Evolutionary conservation across 2,113 vertebrate species (phyloP).

Genomic region (Mixornis gularis): DNA sequence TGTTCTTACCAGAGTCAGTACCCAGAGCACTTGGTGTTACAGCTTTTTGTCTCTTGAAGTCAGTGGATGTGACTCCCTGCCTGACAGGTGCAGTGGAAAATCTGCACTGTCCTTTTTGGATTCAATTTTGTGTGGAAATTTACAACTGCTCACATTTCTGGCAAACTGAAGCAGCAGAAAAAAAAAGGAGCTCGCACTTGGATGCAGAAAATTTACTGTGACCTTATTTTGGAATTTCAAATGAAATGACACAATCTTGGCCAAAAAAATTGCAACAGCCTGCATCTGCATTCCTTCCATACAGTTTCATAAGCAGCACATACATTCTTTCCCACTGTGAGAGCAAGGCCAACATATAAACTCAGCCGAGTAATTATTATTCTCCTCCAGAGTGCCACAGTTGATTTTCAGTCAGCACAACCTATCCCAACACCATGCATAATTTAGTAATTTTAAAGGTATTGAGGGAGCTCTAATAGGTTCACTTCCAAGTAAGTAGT

Average conservation of each 20-base stretch:
- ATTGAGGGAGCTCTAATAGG: background rate
- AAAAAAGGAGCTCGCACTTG: background rate
- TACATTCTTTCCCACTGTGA: background rate
- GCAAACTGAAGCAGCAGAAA: background rate
- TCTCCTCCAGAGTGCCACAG: background rate
- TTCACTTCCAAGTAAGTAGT: background rate
- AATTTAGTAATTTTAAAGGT: background rate
- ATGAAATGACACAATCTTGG: background rate
- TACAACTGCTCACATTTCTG: background rate
- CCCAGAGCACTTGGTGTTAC: background rate
- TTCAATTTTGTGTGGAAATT: background rate
- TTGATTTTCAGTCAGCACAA: background rate
- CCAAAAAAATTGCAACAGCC: background rate
- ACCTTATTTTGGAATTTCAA: slow-evolving; percentile 8
- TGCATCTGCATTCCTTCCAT: slow-evolving; percentile 10
- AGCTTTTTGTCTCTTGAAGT: background rate
- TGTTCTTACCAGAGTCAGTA: background rate
- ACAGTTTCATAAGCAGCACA: background rate
- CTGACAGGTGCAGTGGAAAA: slow-evolving; percentile 22
- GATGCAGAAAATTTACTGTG: background rate
- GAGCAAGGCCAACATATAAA: background rate
- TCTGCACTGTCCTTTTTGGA: background rate
- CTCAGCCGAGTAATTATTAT: background rate
- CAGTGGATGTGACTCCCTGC: background rate
- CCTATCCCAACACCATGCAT: background rate